Conservation (phyloP, 2,888 invertebrate genomes). For the Ferdinandea cuprea region DNA sequence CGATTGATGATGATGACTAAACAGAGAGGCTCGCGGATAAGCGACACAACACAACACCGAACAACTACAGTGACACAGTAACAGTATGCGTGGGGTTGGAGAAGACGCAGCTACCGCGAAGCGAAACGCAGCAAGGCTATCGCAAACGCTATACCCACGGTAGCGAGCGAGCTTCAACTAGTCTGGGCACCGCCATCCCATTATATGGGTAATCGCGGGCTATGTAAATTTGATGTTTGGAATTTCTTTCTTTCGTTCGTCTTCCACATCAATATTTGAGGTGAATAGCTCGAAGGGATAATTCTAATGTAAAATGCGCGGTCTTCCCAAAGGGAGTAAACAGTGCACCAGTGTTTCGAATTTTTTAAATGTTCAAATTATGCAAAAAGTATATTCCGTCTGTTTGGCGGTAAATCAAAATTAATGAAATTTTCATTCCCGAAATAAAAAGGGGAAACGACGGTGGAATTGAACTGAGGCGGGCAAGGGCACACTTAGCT, state of each 20-base stretch:
- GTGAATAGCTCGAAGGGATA: slow-evolving; percentile 50
- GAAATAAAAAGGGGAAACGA: background rate
- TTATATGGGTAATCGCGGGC: slow-evolving; percentile 67
- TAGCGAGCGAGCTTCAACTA: too few species aligned
- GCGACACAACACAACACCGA: slow-evolving; percentile 51
- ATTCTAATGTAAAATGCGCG: slow-evolving; percentile 20
- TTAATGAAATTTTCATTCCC: slow-evolving; percentile 68
- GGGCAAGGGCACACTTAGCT: background rate
- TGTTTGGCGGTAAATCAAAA: slow-evolving; percentile 72
- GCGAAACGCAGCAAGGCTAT: slow-evolving; percentile 23
- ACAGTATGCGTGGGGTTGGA: slow-evolving; percentile 42
- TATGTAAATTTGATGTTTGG: slow-evolving; percentile 70
- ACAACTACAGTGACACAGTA: slow-evolving; percentile 36
- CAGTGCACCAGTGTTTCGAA: slow-evolving; percentile 64
- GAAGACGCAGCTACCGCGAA: too few species aligned
- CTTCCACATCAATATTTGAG: slow-evolving; percentile 49
- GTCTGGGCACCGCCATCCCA: slow-evolving; percentile 53
- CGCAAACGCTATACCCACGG: slow-evolving; percentile 7
- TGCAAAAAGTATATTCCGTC: slow-evolving; percentile 69
- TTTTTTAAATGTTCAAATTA: slow-evolving; percentile 68
- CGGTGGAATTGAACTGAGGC: slow-evolving; percentile 1
- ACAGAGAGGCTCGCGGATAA: slow-evolving; percentile 64
- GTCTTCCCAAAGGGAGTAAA: slow-evolving; percentile 27
- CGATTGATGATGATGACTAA: slow-evolving; percentile 73
- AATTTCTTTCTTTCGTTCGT: slow-evolving; percentile 60